Percentiles rank a stretch among this genome's conserved stretches.
Evolutionary conservation across 2,113 vertebrate genomes (phyloP).

Genomic region (Maccullochella peelii): DNA sequence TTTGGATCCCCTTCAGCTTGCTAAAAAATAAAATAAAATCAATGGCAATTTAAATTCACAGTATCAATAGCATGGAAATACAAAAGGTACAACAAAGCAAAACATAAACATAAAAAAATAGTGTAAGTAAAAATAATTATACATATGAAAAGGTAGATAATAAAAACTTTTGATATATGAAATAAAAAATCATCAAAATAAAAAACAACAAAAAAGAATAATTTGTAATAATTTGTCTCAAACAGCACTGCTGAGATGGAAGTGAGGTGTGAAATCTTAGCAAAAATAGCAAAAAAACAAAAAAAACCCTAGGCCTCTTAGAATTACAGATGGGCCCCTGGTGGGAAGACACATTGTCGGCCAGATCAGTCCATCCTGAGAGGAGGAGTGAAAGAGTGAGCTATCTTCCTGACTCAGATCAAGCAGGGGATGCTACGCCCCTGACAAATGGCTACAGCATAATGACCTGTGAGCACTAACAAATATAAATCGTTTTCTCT

Average conservation of each 20-base stretch:
- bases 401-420: constrained; percentile 37
- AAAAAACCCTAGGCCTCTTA: not conserved
- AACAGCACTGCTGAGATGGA: not conserved
- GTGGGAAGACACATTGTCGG: constrained; percentile 33
- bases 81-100: not conserved
- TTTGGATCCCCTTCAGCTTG: not conserved
- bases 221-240: not conserved
- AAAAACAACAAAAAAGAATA: not conserved
- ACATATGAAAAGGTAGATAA: not conserved
- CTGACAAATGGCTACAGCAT: constrained; percentile 80
- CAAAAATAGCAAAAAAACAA: not conserved
- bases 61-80: not conserved
- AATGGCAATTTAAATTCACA: not conserved
- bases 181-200: not conserved
- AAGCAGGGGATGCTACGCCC: constrained; percentile 49
- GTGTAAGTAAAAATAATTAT: not conserved
- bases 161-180: not conserved
- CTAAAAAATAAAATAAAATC: not conserved
- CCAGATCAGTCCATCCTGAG: constrained; percentile 43
- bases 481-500: constrained; percentile 83
- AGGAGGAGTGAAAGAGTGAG: constrained; percentile 36
- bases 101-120: not conserved
- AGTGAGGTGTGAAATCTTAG: not conserved
- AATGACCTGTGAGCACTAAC: constrained; percentile 82
- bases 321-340: constrained; percentile 52